Evolutionary conservation across 2,888 invertebrate species (phyloP).

Genomic region (Lypha dubia): DNA sequence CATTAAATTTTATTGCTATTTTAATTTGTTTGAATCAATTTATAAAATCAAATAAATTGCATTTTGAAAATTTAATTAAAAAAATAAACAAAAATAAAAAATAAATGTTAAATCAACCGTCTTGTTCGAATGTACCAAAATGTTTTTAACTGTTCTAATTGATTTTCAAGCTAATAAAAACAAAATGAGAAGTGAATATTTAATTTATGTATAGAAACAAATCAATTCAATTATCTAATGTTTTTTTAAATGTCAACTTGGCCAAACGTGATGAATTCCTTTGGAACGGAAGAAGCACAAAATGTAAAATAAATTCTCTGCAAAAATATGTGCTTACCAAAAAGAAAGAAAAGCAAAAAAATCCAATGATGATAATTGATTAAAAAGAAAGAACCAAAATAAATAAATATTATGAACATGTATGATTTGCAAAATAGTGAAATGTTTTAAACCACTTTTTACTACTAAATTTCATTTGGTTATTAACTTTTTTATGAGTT

Average conservation of each 20-base stretch:
- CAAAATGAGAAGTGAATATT: conserved; percentile 1
- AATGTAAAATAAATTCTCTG: background rate
- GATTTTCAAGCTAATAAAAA: conserved; percentile 8
- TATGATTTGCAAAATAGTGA: background rate
- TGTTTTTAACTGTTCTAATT: conserved; percentile 44
- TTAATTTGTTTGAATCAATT: background rate
- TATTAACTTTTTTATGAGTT: background rate
- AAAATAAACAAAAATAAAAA: background rate
- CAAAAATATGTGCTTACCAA: conserved; percentile 34
- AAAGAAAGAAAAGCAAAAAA: conserved; percentile 14
- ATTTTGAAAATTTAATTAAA: background rate
- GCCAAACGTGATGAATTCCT: conserved; percentile 67
- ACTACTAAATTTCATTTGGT: background rate
- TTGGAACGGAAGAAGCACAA: background rate
- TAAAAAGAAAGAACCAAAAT: background rate
- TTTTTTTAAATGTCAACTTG: conserved; percentile 72
- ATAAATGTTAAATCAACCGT: too few relatives aligned
- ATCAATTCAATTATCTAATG: conserved; percentile 57
- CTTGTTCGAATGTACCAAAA: conserved; percentile 14
- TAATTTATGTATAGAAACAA: conserved; percentile 29
- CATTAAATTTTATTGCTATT: conserved; percentile 12
- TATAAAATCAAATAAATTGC: conserved; percentile 9
- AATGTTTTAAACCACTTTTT: background rate
- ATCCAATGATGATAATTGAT: background rate
- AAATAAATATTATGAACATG: conserved; percentile 3